Conservation (phyloP, 1,140 invertebrate genomes). For the Delia radicum region DNA sequence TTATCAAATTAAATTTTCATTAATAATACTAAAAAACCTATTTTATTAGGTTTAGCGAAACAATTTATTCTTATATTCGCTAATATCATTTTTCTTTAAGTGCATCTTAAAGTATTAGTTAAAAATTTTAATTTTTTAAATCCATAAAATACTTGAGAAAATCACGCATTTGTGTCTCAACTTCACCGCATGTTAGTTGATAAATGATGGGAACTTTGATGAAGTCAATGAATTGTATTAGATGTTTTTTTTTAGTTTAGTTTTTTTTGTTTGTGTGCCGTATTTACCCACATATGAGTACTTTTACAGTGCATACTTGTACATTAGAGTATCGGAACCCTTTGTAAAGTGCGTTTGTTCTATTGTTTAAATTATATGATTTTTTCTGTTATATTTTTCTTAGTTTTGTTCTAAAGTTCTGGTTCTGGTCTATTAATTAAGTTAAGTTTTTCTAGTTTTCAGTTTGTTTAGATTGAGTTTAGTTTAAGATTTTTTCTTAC, state of each 20-base stretch:
- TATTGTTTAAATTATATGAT: neutral
- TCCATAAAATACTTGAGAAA: neutral
- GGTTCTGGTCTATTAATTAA: conserved; percentile 21
- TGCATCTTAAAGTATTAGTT: neutral
- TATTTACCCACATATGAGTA: too few species aligned
- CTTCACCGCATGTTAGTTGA: neutral
- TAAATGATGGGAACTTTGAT: neutral
- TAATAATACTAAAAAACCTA: too few species aligned
- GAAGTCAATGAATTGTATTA: neutral
- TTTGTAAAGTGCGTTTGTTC: neutral
- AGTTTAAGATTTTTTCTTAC: neutral
- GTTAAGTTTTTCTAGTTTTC: neutral
- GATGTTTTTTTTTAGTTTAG: neutral
- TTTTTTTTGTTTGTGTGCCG: too few species aligned
- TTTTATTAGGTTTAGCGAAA: too few species aligned
- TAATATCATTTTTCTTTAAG: neutral
- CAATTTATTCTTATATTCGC: neutral
- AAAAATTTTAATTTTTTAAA: neutral
- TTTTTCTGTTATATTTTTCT: neutral
- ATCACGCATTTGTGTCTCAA: conserved; percentile 4
- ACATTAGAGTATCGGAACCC: too few species aligned
- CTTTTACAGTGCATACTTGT: too few species aligned
- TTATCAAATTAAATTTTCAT: too few species aligned
- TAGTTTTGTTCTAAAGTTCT: too few species aligned
- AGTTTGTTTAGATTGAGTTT: neutral